phyloP scores from a whole-genome alignment of 2,113 vertebrate genomes.

The Conger conger region DNA sequence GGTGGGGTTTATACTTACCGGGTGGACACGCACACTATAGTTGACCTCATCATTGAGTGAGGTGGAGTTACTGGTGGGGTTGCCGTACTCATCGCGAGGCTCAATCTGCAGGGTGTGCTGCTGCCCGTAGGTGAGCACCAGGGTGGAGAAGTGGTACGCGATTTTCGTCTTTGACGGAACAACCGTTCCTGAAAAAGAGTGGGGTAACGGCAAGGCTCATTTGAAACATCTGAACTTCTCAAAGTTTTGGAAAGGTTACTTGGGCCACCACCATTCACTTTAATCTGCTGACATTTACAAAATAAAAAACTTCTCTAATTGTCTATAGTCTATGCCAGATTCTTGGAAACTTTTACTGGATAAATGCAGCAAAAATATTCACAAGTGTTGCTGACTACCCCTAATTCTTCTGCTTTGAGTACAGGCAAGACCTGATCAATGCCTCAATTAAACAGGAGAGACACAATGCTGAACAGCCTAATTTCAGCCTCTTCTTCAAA shows the following conservation, averaged over 20 bases:
- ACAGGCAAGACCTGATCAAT: neutral
- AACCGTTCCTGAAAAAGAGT: slow-evolving; percentile 80
- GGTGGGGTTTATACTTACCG: slow-evolving; percentile 60
- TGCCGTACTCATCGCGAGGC: slow-evolving; percentile 94
- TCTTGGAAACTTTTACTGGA: neutral
- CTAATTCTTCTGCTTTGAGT: neutral
- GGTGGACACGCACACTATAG: slow-evolving; percentile 78
- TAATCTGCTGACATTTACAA: neutral
- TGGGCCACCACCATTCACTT: neutral
- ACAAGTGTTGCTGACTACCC: neutral
- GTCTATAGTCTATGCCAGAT: neutral
- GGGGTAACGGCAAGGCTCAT: neutral
- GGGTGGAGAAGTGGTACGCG: slow-evolving; percentile 93
- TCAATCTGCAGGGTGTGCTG: slow-evolving; percentile 93
- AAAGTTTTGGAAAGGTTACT: neutral
- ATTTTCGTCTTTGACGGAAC: slow-evolving; percentile 98
- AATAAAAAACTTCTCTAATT: neutral
- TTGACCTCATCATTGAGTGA: slow-evolving; percentile 86
- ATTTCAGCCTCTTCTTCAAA: neutral
- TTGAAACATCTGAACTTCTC: neutral
- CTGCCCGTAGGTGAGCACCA: slow-evolving; percentile 89
- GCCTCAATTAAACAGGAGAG: neutral
- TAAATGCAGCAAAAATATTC: neutral
- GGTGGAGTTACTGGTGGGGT: slow-evolving; percentile 90
- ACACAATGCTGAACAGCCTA: neutral